phyloP scores from a whole-genome alignment of 2,797 vertebrate genomes.

The Pagetopsis macropterus region DNA sequence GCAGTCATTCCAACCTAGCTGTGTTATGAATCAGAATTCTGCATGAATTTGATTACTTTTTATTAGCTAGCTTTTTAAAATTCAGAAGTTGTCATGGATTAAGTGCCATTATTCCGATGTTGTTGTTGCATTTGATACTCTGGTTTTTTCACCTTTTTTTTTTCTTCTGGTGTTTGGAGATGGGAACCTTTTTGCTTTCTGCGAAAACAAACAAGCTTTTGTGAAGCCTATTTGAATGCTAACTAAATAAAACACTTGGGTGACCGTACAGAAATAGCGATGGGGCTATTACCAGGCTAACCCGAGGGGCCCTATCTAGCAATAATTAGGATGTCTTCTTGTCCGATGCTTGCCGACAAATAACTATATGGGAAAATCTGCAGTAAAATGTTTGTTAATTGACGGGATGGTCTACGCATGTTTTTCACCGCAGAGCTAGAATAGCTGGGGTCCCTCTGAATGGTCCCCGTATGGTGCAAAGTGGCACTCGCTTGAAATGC shows the following conservation, averaged over 20 bases:
- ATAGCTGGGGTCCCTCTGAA: constrained; percentile 11
- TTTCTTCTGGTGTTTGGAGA: neutral
- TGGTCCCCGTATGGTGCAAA: constrained; percentile 14
- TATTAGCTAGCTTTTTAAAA: neutral
- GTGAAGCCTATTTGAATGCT: constrained; percentile 34
- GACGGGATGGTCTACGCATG: constrained; percentile 24
- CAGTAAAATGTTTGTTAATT: constrained; percentile 28
- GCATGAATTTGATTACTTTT: neutral
- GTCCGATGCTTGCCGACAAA: neutral
- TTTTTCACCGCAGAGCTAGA: constrained; percentile 1
- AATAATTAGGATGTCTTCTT: constrained; percentile 2
- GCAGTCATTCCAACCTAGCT: neutral
- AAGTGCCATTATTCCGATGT: neutral
- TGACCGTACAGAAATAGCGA: constrained; percentile 28
- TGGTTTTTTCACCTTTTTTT: neutral
- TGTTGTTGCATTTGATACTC: neutral
- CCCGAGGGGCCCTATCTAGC: constrained; percentile 24
- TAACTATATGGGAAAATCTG: constrained; percentile 44
- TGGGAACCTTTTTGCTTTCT: constrained; percentile 17
- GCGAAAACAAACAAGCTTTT: constrained; percentile 53
- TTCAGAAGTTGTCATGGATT: neutral
- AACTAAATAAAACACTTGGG: constrained; percentile 8
- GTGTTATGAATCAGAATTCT: neutral
- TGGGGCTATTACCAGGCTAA: neutral
- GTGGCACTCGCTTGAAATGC: constrained; percentile 27